These are phyloP conservation scores for Mesocentrotus franciscanus DNA, from an alignment of 53 echinoderm and acorn worm genomes.

Conservation along the genomic window DNA sequence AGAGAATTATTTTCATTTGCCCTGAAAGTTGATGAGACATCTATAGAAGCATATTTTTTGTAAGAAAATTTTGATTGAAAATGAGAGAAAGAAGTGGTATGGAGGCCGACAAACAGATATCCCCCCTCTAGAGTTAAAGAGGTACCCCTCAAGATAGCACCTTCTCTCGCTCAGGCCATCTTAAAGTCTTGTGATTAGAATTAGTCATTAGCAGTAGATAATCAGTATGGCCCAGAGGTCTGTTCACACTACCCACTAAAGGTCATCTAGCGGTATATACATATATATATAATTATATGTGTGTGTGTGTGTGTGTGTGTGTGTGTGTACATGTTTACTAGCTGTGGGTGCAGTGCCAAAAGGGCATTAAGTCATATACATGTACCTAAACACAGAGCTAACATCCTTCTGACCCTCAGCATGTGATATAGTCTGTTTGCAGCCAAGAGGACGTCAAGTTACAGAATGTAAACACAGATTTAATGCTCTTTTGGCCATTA, in stretches of 20 bases:
- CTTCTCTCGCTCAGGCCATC: not conserved
- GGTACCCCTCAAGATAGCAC: not conserved
- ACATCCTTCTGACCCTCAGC: too few species aligned
- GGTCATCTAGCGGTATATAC: not conserved
- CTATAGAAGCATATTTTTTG: not conserved
- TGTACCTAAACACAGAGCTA: too few species aligned
- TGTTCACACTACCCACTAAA: not conserved
- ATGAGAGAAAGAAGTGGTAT: not conserved
- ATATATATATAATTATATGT: not conserved
- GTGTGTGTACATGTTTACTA: too few species aligned
- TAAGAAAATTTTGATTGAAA: not conserved
- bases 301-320: too few species aligned
- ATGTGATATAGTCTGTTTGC: not conserved
- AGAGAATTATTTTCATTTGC: not conserved
- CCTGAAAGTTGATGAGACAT: not conserved
- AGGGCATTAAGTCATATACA: too few species aligned
- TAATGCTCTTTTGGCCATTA: too few species aligned
- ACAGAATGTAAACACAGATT: too few species aligned
- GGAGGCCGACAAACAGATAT: not conserved
- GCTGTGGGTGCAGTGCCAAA: too few species aligned
- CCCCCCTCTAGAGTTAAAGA: not conserved
- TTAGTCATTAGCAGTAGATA: constrained; percentile 32
- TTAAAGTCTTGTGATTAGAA: constrained; percentile 36
- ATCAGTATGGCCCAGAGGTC: not conserved
- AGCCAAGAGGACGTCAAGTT: not conserved